Evolutionary conservation across 1,140 invertebrate species (phyloP).

Genomic region (Anoplolepis gracilipes): DNA sequence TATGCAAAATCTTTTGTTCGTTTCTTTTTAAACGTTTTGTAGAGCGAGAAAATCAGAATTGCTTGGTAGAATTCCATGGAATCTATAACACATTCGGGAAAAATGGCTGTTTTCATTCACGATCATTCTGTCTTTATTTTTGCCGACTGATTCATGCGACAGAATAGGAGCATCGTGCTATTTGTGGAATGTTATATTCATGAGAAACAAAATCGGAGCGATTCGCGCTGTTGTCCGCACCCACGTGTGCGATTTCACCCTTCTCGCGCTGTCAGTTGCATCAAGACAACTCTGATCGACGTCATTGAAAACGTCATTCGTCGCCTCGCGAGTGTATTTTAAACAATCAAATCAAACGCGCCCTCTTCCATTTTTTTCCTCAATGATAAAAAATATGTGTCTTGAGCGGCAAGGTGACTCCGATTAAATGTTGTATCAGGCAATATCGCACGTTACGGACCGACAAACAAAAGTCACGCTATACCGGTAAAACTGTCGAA

Average conservation of each 20-base stretch:
- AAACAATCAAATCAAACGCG: neutral
- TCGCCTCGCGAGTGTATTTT: neutral
- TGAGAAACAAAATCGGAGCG: slow-evolving; percentile 10
- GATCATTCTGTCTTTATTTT: slow-evolving; percentile 25
- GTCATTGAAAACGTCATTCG: slow-evolving; percentile 18
- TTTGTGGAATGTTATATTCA: slow-evolving; percentile 32
- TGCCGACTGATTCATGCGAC: slow-evolving; percentile 29
- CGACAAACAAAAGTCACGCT: slow-evolving; percentile 49
- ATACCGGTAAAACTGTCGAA: slow-evolving; percentile 18
- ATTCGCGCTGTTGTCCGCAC: neutral
- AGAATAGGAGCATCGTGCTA: neutral
- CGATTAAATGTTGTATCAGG: slow-evolving; percentile 53
- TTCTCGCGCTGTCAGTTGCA: neutral
- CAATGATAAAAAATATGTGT: slow-evolving; percentile 48
- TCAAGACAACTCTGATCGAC: neutral
- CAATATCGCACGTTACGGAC: neutral
- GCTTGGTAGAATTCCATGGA: neutral
- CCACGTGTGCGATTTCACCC: neutral
- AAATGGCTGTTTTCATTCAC: slow-evolving; percentile 26
- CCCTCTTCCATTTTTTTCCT: slow-evolving; percentile 10
- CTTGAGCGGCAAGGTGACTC: slow-evolving; percentile 25
- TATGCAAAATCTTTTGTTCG: neutral
- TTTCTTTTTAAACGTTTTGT: neutral
- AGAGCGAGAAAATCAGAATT: neutral
- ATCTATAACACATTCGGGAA: neutral